Percentiles rank a stretch among this genome's conserved stretches.
Evolutionary conservation across 2,888 invertebrate species (phyloP).

Genomic region (Frankliniella fusca): DNA sequence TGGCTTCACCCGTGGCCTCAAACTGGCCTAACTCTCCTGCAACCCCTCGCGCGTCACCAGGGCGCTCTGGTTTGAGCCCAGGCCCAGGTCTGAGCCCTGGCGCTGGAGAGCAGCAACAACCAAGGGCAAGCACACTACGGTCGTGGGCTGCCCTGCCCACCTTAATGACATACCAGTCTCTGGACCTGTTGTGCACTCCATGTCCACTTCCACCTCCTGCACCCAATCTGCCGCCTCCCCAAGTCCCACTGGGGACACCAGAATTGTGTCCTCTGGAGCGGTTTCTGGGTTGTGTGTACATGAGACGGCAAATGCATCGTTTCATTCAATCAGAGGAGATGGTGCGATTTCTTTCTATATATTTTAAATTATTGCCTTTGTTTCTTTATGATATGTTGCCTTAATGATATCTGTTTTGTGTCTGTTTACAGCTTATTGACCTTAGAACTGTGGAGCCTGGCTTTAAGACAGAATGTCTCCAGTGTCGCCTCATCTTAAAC

Average conservation of each 20-base stretch:
- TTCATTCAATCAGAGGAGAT: constrained; percentile 77
- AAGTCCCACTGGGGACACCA: constrained; percentile 61
- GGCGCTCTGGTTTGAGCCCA: constrained; percentile 58
- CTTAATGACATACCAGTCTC: constrained; percentile 77
- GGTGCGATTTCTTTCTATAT: constrained; percentile 47
- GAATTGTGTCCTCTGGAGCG: constrained; percentile 81
- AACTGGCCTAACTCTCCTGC: constrained; percentile 90
- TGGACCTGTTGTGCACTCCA: constrained; percentile 80
- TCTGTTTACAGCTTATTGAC: constrained; percentile 57
- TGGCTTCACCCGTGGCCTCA: constrained; percentile 69
- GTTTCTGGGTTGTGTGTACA: constrained; percentile 88
- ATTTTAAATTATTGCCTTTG: not conserved
- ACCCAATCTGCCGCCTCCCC: constrained; percentile 54
- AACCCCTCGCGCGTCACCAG: constrained; percentile 80
- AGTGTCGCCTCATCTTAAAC: constrained; percentile 82
- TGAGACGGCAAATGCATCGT: constrained; percentile 80
- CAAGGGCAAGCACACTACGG: constrained; percentile 45
- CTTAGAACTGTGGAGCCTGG: constrained; percentile 77
- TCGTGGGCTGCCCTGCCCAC: constrained; percentile 92
- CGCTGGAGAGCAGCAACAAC: not conserved
- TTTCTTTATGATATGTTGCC: not conserved
- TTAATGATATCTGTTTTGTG: constrained; percentile 1
- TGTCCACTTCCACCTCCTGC: constrained; percentile 42
- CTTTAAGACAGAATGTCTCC: constrained; percentile 83
- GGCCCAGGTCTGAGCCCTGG: not conserved